Evolutionary conservation across 2,113 vertebrate genomes (phyloP), one percentile per base, ranked within the genome.

Genomic region (Eptesicus fuscus): DNA sequence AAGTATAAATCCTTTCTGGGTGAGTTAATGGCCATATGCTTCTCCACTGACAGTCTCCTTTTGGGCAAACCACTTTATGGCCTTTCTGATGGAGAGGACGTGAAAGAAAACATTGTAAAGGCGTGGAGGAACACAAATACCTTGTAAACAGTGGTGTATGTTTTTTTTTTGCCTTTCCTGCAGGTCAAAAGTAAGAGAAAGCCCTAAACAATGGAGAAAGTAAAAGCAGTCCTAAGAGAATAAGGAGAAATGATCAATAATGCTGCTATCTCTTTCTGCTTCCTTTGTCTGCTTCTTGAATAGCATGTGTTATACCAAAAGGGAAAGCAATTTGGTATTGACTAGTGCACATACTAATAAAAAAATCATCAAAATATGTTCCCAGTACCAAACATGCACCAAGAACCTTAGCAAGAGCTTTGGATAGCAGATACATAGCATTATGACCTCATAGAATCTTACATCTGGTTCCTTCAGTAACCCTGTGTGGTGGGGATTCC

Each of bases 221-320:
- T 93, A 83, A 95, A 93, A 95, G 56, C 49, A 95, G 37, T 77
- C 84, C 49, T 78, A 35, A 37, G 79, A 65, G 79, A 79, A 79
- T 95, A 88, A 90, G 49, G n/a, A 78, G 37, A 95, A 88, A 79
- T 79, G 28, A 30, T 95, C 87, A 96, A 40, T 91, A 82, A 87
- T 90, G 93, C 78, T 71, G 22, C 35, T 93, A 9, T 92, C 40
- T 94, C 23, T 49, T 90, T 47, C 4, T 6, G 25, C 42, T 90
- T 91, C 70, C 44, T 69, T 90, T 93, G 73, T 82, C 63, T 89
- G 30, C 82, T 97, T 70, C 70, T 70, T 94, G 25, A 88, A 82
- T 67, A 79, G 56, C 37, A n/a, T n/a, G 40, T 73, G 69, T 87
- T 91, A 35, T 47, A 67, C 30, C 30, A 12, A 61, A 96, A 91